phyloP scores from a whole-genome alignment of 2,888 invertebrate genomes.

The Acleris holmiana region DNA sequence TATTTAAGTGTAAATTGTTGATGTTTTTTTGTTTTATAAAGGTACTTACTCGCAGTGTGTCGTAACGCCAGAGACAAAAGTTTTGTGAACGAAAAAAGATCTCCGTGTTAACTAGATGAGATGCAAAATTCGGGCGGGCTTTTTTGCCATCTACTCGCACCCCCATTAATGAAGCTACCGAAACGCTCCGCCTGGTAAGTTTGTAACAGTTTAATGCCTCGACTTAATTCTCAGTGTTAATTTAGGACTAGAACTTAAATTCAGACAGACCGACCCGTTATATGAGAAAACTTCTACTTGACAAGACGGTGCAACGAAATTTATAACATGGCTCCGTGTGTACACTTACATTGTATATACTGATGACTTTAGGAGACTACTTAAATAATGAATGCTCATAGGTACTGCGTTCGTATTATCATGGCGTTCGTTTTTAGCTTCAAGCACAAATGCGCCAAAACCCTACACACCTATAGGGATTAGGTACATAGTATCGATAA shows the following conservation, averaged over 20 bases:
- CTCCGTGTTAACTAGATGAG: constrained; percentile 25
- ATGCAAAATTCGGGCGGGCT: constrained; percentile 31
- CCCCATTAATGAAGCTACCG: constrained; percentile 35
- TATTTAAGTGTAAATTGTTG: too few species aligned
- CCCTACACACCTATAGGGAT: too few species aligned
- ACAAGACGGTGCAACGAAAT: constrained; percentile 55
- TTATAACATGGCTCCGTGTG: constrained; percentile 52
- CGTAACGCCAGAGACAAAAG: neutral
- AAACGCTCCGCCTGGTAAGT: constrained; percentile 36
- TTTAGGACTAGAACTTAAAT: constrained; percentile 57
- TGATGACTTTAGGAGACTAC: constrained; percentile 3
- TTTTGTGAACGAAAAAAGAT: constrained; percentile 1
- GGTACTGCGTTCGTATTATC: constrained; percentile 3
- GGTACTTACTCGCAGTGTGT: neutral
- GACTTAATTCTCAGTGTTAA: constrained; percentile 58
- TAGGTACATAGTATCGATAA: neutral
- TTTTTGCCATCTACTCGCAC: constrained; percentile 33
- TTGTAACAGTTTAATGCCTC: constrained; percentile 39
- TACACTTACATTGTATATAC: constrained; percentile 35
- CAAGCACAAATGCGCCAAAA: too few species aligned
- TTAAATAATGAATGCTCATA: constrained; percentile 24
- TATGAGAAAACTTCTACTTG: constrained; percentile 63
- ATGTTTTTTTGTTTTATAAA: too few species aligned
- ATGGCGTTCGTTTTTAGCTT: neutral
- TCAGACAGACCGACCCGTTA: constrained; percentile 55